phyloP scores from a whole-genome alignment of 2,113 vertebrate species.

The Azemiops feae region DNA sequence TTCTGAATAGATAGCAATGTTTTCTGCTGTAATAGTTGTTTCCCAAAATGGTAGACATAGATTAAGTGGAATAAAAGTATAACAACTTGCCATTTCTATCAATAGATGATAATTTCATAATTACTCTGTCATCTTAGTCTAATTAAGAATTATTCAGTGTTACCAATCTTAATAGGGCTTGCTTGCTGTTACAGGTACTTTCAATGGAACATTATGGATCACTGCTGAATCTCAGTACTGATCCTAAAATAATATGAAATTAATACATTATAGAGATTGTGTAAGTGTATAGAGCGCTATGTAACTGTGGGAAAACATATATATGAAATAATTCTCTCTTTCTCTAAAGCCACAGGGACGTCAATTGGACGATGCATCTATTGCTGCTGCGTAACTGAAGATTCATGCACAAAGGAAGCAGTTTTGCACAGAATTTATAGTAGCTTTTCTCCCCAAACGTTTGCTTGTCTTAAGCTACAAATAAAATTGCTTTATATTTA shows the following conservation, averaged over 20 bases:
- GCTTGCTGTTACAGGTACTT: background rate
- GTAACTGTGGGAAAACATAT: background rate
- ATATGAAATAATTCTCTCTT: background rate
- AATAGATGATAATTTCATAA: background rate
- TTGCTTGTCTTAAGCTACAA: constrained; percentile 51
- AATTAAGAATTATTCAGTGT: background rate
- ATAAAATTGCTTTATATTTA: constrained; percentile 53
- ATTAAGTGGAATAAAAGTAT: background rate
- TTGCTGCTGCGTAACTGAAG: constrained; percentile 81
- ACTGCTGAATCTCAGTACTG: background rate
- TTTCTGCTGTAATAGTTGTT: background rate
- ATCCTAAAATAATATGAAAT: background rate
- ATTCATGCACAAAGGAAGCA: constrained; percentile 34
- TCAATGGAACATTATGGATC: background rate
- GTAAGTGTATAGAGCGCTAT: background rate
- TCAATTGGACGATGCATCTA: constrained; percentile 80
- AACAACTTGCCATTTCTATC: background rate
- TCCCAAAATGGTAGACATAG: background rate
- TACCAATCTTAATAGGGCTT: background rate
- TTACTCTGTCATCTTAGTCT: background rate
- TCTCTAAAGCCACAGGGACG: constrained; percentile 89
- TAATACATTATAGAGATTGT: background rate
- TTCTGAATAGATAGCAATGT: background rate
- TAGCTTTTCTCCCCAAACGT: constrained; percentile 31
- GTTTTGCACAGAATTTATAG: constrained; percentile 20